A percentile compares a stretch with the other conserved stretches of the same genome.
phyloP scores from a whole-genome alignment of 64 coral and sea anemone genomes.

The Stichodactyla mertensii region DNA sequence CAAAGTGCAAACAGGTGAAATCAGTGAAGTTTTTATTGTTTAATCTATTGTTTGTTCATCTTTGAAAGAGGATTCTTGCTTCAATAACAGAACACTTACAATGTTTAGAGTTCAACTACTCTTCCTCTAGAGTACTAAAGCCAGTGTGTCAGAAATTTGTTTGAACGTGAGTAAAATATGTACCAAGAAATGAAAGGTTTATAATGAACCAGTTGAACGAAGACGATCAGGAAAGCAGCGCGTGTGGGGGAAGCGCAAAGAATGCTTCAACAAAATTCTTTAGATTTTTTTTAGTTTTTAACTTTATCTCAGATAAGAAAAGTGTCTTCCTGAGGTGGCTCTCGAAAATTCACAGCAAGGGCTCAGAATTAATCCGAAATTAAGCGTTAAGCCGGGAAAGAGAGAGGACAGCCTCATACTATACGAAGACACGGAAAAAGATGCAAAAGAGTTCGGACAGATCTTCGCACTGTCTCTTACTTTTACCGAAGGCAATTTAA shows the following conservation, averaged over 20 bases:
- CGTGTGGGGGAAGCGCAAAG: neutral
- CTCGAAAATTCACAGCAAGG: neutral
- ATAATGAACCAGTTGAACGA: neutral
- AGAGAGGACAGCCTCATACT: neutral
- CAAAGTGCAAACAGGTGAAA: neutral
- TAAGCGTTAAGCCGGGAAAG: neutral
- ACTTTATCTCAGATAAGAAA: neutral
- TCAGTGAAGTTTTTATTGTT: constrained; percentile 13
- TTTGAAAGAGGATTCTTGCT: constrained; percentile 11
- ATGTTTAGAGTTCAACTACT: constrained; percentile 10
- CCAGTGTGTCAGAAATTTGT: neutral
- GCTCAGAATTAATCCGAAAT: neutral
- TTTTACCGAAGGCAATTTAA: too few relatives aligned
- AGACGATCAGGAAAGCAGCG: neutral
- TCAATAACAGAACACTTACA: constrained; percentile 26
- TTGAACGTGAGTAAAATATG: neutral
- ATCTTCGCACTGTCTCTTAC: too few relatives aligned
- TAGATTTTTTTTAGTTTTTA: neutral
- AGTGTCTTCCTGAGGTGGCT: neutral
- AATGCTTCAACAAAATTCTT: neutral
- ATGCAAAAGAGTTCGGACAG: too few relatives aligned
- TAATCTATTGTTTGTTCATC: constrained; percentile 5
- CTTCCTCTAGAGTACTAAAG: neutral
- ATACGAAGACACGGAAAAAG: too few relatives aligned
- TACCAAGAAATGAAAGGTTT: neutral